Percentiles rank a stretch among this genome's conserved stretches.
These are phyloP conservation scores for Cisticola juncidis DNA, from an alignment of 2,113 vertebrate species.

Conservation along the genomic window DNA sequence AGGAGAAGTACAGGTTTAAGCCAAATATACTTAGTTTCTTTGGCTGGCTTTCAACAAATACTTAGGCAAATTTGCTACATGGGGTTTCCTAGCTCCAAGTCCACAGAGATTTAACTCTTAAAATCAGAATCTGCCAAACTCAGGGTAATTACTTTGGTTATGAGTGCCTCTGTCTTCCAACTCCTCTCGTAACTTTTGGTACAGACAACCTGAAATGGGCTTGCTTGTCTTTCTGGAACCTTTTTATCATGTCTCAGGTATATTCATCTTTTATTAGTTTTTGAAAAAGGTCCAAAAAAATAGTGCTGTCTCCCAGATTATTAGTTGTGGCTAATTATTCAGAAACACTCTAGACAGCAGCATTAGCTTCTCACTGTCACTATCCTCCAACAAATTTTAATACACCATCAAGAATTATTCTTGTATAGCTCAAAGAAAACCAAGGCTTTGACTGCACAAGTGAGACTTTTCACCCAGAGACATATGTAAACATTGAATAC, in stretches of 20 bases:
- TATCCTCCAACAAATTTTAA: not conserved
- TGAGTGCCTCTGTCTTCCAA: not conserved
- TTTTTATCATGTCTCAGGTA: not conserved
- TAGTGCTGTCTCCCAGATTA: not conserved
- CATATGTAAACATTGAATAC: not conserved
- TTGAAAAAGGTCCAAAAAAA: not conserved
- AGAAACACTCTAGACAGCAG: not conserved
- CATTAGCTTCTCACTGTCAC: not conserved
- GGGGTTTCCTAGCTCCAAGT: not conserved
- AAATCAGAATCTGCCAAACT: not conserved
- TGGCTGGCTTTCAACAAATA: not conserved
- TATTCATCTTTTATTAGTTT: not conserved
- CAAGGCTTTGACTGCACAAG: not conserved
- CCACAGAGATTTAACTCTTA: not conserved
- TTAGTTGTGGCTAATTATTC: not conserved
- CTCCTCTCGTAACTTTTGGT: not conserved
- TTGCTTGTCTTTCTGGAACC: not conserved
- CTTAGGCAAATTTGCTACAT: not conserved
- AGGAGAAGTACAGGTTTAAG: not conserved
- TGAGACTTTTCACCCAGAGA: not conserved
- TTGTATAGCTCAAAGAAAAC: not conserved
- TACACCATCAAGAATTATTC: not conserved
- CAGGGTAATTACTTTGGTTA: not conserved
- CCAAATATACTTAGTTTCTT: not conserved
- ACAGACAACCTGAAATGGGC: not conserved